A percentile compares a stretch with the other conserved stretches of the same genome.
phyloP scores from a whole-genome alignment of 2,888 invertebrate genomes.

The Philaethria dido region DNA sequence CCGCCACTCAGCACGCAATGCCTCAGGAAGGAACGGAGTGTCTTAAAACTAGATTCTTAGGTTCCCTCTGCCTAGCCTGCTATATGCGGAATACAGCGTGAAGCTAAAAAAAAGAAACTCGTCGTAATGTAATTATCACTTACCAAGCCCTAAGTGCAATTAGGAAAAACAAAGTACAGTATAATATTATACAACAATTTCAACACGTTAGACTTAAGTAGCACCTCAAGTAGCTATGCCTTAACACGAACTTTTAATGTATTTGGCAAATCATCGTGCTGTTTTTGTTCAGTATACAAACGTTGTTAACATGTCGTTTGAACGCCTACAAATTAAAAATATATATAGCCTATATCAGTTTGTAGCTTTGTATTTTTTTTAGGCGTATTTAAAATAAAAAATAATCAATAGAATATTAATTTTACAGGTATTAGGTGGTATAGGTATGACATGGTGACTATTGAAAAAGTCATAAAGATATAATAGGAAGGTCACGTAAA shows the following conservation, averaged over 20 bases:
- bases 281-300: slow-evolving; percentile 13
- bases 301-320: slow-evolving; percentile 22
- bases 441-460: no score
- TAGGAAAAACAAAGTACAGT: not conserved
- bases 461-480: not conserved
- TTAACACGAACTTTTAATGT: slow-evolving; percentile 35
- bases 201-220: slow-evolving; percentile 28
- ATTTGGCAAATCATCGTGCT: slow-evolving; percentile 30
- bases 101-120: not conserved
- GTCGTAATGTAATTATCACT: not conserved
- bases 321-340: slow-evolving; percentile 13
- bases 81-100: no score
- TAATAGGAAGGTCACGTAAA: no score
- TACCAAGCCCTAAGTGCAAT: slow-evolving; percentile 3
- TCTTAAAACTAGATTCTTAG: no score
- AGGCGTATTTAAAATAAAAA: slow-evolving; percentile 6
- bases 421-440: no score
- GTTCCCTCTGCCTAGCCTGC: no score
- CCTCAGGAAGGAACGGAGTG: no score
- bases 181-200: slow-evolving; percentile 15
- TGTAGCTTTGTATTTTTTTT: not conserved
- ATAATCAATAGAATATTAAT: not conserved
- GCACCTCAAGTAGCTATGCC: slow-evolving; percentile 19
- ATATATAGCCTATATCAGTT: not conserved
- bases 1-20: no score